Evolutionary conservation across 2,797 vertebrate species (phyloP).

Genomic region (Tenualosa thibaudeaui): DNA sequence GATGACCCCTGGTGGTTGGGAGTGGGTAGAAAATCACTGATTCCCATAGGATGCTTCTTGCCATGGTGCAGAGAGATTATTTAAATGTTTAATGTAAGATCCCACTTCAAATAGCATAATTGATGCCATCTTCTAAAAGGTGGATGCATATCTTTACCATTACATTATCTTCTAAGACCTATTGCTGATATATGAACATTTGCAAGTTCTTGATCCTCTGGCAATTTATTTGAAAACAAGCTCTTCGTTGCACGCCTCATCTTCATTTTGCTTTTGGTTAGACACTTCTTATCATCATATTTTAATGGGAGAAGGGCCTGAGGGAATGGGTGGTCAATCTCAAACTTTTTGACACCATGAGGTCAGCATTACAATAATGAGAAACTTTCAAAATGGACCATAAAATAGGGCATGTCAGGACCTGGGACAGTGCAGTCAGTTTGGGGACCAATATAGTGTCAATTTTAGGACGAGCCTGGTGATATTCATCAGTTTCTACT

Average conservation of each 20-base stretch:
- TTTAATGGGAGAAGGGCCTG: neutral
- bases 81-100: neutral
- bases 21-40: neutral
- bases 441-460: neutral
- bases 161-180: neutral
- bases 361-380: neutral
- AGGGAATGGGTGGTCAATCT: neutral
- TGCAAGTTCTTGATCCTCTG: neutral
- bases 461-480: too few relatives aligned
- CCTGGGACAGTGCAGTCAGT: neutral
- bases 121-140: neutral
- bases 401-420: neutral
- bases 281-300: neutral
- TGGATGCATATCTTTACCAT: neutral
- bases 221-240: neutral
- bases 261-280: neutral
- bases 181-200: neutral
- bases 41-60: neutral
- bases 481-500: neutral
- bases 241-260: neutral
- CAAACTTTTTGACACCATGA: neutral
- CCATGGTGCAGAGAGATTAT: constrained; percentile 15
- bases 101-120: constrained; percentile 7
- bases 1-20: constrained; percentile 56
- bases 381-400: neutral